Conservation (phyloP, 2,113 vertebrate species). For the Dicaeum eximium region DNA sequence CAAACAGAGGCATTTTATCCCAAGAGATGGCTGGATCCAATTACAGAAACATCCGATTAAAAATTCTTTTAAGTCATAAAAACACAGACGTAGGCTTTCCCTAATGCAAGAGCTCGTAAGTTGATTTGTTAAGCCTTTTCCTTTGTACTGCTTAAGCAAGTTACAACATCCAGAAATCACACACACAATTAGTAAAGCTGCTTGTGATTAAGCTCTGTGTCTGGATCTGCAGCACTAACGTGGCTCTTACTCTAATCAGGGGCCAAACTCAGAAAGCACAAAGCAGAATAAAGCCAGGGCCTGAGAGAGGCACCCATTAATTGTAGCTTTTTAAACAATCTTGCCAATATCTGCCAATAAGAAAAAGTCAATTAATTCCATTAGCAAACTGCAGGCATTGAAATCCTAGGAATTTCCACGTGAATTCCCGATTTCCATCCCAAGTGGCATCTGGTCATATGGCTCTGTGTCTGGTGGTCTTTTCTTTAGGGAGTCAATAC, state of each 20-base stretch:
- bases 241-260: background rate
- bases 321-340: background rate
- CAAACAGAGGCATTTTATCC: background rate
- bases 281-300: background rate
- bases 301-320: background rate
- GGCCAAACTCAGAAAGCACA: background rate
- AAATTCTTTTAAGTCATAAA: conserved; percentile 27
- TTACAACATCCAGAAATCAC: conserved; percentile 20
- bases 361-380: background rate
- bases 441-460: fast-evolving
- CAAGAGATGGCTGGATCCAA: conserved; percentile 7
- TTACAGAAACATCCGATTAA: conserved; percentile 30
- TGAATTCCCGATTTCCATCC: background rate
- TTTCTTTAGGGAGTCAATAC: background rate
- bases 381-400: background rate
- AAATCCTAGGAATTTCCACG: background rate
- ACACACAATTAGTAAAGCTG: background rate
- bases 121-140: conserved; percentile 2
- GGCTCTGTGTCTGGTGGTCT: background rate
- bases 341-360: background rate
- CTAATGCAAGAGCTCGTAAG: background rate
- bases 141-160: conserved; percentile 20
- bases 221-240: background rate
- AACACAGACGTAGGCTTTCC: background rate
- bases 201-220: background rate